phyloP scores from a whole-genome alignment of 2,888 invertebrate species.

The Ornithoptera priamus region DNA sequence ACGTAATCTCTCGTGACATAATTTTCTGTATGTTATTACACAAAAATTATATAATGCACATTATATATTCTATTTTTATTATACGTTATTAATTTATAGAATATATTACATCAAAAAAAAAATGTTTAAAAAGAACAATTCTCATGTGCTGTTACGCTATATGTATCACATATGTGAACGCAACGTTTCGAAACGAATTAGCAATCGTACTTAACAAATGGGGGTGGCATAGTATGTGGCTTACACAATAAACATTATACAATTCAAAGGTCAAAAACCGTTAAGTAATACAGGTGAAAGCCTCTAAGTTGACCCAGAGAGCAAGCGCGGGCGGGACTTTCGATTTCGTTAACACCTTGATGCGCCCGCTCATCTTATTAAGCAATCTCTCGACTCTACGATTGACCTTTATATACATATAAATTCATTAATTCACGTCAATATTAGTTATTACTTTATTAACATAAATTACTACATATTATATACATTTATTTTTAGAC shows the following conservation, averaged over 20 bases:
- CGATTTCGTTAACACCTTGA: slow-evolving; percentile 48
- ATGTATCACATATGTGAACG: background rate
- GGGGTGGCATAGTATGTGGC: slow-evolving; percentile 34
- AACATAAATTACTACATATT: background rate
- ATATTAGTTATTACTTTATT: background rate
- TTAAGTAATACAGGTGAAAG: slow-evolving; percentile 69
- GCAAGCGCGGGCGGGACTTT: slow-evolving; percentile 58
- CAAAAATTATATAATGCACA: slow-evolving; percentile 42
- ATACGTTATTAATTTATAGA: slow-evolving; percentile 24
- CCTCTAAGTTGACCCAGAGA: slow-evolving; percentile 55
- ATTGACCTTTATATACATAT: slow-evolving; percentile 53
- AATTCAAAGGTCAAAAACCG: slow-evolving; percentile 54
- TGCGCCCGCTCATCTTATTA: slow-evolving; percentile 37
- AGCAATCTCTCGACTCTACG: slow-evolving; percentile 37
- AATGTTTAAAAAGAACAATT: background rate
- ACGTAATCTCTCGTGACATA: slow-evolving; percentile 45
- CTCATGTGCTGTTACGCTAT: background rate
- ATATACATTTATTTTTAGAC: background rate
- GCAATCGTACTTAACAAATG: slow-evolving; percentile 33
- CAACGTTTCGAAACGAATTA: slow-evolving; percentile 10
- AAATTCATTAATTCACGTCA: slow-evolving; percentile 4
- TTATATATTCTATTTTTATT: background rate
- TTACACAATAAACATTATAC: slow-evolving; percentile 48
- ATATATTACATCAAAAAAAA: background rate
- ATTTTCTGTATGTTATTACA: slow-evolving; percentile 45